Conservation (phyloP, 2,888 invertebrate genomes). For the Pomacea canaliculata region DNA sequence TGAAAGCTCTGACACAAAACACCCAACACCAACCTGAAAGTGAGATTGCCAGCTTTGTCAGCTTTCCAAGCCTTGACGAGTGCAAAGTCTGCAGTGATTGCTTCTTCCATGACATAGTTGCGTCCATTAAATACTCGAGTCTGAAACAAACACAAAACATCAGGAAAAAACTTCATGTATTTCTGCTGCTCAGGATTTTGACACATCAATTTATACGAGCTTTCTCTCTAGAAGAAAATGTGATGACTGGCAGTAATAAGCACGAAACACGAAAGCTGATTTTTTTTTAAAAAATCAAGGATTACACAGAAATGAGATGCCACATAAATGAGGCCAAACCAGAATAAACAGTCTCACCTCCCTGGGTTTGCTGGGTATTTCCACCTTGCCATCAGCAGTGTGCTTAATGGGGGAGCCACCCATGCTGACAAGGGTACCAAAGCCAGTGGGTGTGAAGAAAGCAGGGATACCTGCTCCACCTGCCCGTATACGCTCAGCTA, state of each 20-base stretch:
- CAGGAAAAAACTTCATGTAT: too few relatives aligned
- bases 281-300: not conserved
- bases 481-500: slow-evolving; percentile 94
- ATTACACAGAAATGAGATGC: too few relatives aligned
- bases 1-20: too few relatives aligned
- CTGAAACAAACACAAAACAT: slow-evolving; percentile 47
- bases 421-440: slow-evolving; percentile 93
- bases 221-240: not conserved
- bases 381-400: slow-evolving; percentile 79
- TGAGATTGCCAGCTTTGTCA: slow-evolving; percentile 90
- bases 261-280: not conserved
- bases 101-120: slow-evolving; percentile 93
- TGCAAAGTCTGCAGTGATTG: slow-evolving; percentile 96
- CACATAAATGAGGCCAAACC: too few relatives aligned
- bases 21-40: slow-evolving; percentile 76
- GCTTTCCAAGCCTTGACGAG: slow-evolving; percentile 98
- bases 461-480: slow-evolving; percentile 99
- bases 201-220: not conserved
- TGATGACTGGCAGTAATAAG: not conserved
- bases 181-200: not conserved
- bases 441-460: slow-evolving; percentile 98
- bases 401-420: slow-evolving; percentile 97
- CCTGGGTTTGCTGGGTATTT: slow-evolving; percentile 82
- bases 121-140: slow-evolving; percentile 85
- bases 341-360: slow-evolving; percentile 65